A percentile compares a stretch with the other conserved stretches of the same genome.
Conservation (phyloP, 1,140 invertebrate genomes). For the Helicoverpa zea region DNA sequence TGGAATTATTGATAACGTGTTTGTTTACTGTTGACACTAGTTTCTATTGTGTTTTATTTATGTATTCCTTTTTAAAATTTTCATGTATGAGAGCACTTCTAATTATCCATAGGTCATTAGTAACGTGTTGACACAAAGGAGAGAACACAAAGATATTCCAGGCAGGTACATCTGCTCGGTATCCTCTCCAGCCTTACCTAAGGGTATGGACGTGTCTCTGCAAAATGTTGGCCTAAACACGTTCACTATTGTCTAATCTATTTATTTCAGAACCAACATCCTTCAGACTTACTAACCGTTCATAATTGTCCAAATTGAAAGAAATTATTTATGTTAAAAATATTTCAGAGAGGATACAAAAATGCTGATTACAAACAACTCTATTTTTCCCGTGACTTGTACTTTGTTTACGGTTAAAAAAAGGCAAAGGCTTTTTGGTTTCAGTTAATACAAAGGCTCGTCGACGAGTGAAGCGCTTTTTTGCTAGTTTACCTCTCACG, state of each 20-base stretch:
- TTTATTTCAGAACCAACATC: background rate
- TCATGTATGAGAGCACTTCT: background rate
- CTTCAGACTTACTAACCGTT: background rate
- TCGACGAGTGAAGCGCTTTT: slow-evolving; percentile 28
- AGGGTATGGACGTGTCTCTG: slow-evolving; percentile 25
- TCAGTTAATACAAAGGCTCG: slow-evolving; percentile 35
- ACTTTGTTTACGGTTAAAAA: slow-evolving; percentile 31
- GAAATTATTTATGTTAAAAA: background rate
- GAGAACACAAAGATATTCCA: background rate
- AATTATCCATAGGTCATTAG: background rate
- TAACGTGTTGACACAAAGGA: background rate
- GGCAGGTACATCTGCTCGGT: slow-evolving; percentile 4
- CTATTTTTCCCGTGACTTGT: background rate
- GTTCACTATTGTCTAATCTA: background rate
- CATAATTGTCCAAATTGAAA: background rate
- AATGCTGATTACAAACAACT: slow-evolving; percentile 13
- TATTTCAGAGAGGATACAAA: slow-evolving; percentile 37
- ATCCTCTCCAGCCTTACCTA: slow-evolving; percentile 27
- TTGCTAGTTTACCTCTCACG: slow-evolving; percentile 36
- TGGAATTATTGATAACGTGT: background rate
- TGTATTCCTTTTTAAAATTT: no score
- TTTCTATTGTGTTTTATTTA: no score
- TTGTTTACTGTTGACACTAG: slow-evolving; percentile 5
- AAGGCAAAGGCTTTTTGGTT: slow-evolving; percentile 23
- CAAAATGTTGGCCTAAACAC: slow-evolving; percentile 9